Base-by-base conservation (phyloP, 2,888 invertebrate species). In the Philonicus albiceps region DNA sequence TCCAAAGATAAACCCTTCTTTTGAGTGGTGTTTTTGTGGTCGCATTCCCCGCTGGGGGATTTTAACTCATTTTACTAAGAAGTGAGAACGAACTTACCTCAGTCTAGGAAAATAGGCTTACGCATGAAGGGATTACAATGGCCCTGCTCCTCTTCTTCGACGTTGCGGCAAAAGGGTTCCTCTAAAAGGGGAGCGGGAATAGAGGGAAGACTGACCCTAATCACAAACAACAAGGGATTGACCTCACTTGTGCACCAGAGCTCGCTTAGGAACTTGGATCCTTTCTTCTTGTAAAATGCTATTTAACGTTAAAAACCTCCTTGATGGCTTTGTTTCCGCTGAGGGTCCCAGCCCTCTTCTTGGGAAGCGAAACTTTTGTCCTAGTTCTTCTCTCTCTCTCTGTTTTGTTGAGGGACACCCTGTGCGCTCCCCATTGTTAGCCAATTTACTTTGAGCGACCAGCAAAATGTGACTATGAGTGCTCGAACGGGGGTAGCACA, bases 191-290 rank as follows among this genome's bases (percentile, higher is more conserved):
- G 31, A 8, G 8, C 31, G n/a, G 19, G 13, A 78, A 30, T 4
- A 8, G 78, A 43, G 27, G 8, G 31, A 53, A 49, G 64, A 11
- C n/a, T 81, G 81, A 27, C 81, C 64, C 31, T 81, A 81, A 81
- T 81, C 64, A 81, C 22, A 16, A 81, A 34, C 64, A 81, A 81
- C 55, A 81, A 64, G 81, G 81, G 64, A 55, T 81, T 55, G 81
- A 64, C 81, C 81, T 81, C 30, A 81, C 19, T 81, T 74, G 13
- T 81, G 31, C 31, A 55, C 55, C 55, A 64, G 64, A 64, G 64
- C 11, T 64, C 64, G 22, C 64, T 64, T 64, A 64, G 53, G 53
- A 53, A 64, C 64, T 64, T 11, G 22, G 27, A 22, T 11, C 64
- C 64, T 64, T 64, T 64, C 27, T 81, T 81, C 30, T 81, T 81